These are phyloP conservation scores for Okapia johnstoni DNA, from an alignment of 2,113 vertebrate genomes.

Conservation along the genomic window DNA sequence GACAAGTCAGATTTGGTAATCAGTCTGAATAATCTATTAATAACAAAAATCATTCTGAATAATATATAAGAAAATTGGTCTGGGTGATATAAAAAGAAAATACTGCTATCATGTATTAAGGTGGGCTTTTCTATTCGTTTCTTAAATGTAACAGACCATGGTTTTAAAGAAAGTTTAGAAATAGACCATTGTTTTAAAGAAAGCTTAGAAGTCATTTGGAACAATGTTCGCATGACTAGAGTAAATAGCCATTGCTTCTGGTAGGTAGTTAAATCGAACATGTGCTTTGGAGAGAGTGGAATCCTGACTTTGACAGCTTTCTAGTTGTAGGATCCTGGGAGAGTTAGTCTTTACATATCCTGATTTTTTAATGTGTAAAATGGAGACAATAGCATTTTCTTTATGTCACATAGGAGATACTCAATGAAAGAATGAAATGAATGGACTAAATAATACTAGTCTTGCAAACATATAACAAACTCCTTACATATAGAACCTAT, in stretches of 20 bases:
- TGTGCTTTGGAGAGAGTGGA: neutral
- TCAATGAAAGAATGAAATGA: neutral
- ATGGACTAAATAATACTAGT: neutral
- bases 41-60: neutral
- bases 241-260: neutral
- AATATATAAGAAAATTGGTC: neutral
- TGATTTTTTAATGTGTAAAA: neutral
- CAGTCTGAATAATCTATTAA: neutral
- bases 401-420: neutral
- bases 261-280: neutral
- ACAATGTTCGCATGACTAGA: neutral
- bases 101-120: neutral
- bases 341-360: neutral
- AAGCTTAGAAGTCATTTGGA: neutral
- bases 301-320: neutral
- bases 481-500: too few species aligned
- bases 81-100: conserved; percentile 8
- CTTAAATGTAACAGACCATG: neutral
- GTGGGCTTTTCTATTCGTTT: neutral
- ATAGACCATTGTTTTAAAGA: neutral
- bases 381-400: neutral
- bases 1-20: neutral
- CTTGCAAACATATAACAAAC: too few species aligned
- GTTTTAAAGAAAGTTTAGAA: neutral
- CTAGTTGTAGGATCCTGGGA: neutral